phyloP scores from a whole-genome alignment of 2,797 vertebrate genomes.

The Uromys caudimaculatus region DNA sequence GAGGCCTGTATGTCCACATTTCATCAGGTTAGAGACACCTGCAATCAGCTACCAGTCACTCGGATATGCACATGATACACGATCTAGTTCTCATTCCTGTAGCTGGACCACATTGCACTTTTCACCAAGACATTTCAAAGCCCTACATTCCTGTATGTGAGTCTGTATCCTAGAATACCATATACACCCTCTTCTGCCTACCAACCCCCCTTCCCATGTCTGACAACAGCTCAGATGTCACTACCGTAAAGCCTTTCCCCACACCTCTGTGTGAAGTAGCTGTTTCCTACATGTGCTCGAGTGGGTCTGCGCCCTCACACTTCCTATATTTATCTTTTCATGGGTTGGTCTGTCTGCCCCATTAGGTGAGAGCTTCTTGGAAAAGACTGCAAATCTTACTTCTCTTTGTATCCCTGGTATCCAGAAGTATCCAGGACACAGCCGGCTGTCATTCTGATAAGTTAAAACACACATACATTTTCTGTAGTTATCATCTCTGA shows the following conservation, averaged over 20 bases:
- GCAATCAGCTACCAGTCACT: background rate
- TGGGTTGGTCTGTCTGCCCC: background rate
- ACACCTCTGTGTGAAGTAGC: background rate
- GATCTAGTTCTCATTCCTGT: background rate
- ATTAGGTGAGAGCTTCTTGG: conserved; percentile 33
- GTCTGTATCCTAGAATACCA: conserved; percentile 26
- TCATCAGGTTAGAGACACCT: background rate
- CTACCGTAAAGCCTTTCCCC: conserved; percentile 43
- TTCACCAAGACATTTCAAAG: conserved; percentile 24
- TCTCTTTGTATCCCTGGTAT: conserved; percentile 52
- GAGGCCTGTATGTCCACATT: conserved; percentile 13
- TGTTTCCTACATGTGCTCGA: background rate
- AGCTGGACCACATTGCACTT: background rate
- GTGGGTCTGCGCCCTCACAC: background rate
- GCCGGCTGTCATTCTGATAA: background rate
- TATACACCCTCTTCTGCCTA: background rate
- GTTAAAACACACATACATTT: conserved; percentile 39
- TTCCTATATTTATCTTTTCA: conserved; percentile 34
- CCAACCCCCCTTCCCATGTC: background rate
- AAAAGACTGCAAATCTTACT: conserved; percentile 14
- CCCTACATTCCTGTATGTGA: background rate
- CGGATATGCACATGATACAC: background rate
- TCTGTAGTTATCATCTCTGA: background rate
- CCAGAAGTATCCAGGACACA: conserved; percentile 15
- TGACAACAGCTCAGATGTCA: conserved; percentile 61